phyloP scores from a whole-genome alignment of 2,113 vertebrate genomes.

The Chaetodon auriga region DNA sequence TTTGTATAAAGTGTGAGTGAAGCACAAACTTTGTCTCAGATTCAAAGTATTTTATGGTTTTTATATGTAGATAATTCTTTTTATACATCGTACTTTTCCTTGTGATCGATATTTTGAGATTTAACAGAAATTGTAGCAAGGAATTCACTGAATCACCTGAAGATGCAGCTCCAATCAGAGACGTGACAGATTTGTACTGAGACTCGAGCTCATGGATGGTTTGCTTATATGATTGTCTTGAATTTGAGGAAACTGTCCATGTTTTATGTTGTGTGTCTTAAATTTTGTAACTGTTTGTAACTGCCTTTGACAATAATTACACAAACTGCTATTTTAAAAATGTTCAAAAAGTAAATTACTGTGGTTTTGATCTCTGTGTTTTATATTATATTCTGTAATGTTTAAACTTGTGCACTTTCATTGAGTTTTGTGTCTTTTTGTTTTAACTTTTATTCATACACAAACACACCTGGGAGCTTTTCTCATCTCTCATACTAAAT shows the following conservation, averaged over 20 bases:
- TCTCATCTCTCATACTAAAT: too few species aligned
- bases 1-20: neutral
- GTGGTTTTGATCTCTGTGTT: neutral
- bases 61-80: conserved; percentile 30
- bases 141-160: neutral
- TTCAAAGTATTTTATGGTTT: conserved; percentile 27
- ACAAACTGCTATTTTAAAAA: conserved; percentile 38
- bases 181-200: conserved; percentile 3
- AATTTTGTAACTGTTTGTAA: conserved; percentile 43
- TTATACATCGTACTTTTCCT: conserved; percentile 44
- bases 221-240: conserved; percentile 1
- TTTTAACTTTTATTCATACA: neutral
- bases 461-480: neutral
- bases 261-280: conserved; percentile 64
- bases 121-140: neutral
- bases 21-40: conserved; percentile 1
- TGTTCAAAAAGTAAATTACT: conserved; percentile 40
- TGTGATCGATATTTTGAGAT: conserved; percentile 11
- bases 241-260: conserved; percentile 27
- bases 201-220: neutral
- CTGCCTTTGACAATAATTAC: conserved; percentile 57
- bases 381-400: neutral
- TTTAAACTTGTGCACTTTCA: neutral
- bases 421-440: neutral
- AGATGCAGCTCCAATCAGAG: conserved; percentile 14